These are phyloP conservation scores for Drosophila mimetica DNA, from an alignment of 2,888 invertebrate genomes.

Conservation along the genomic window DNA sequence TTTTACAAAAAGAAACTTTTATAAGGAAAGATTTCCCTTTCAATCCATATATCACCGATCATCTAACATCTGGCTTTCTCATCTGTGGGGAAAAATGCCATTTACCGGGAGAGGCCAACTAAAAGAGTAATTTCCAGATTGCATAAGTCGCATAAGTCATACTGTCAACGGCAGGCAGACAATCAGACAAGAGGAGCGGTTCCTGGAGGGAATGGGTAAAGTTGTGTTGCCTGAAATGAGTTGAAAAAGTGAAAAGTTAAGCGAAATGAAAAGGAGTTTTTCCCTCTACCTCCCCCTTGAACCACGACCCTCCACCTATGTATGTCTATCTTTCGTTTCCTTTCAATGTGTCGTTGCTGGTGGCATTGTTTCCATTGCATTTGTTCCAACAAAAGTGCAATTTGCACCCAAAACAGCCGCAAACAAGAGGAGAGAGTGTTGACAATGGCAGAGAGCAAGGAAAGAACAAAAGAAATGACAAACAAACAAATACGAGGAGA, in stretches of 20 bases:
- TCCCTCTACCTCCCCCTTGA: not conserved
- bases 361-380: constrained; percentile 73
- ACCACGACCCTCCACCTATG: constrained; percentile 11
- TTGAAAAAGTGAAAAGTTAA: constrained; percentile 72
- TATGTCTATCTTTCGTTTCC: constrained; percentile 4
- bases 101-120: constrained; percentile 6
- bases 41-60: not conserved
- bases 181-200: constrained; percentile 33
- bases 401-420: constrained; percentile 76
- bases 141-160: constrained; percentile 68
- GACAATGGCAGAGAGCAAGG: constrained; percentile 61
- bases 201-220: constrained; percentile 14
- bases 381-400: constrained; percentile 80
- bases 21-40: not conserved
- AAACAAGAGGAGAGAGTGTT: constrained; percentile 61
- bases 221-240: constrained; percentile 24
- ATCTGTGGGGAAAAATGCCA: constrained; percentile 6
- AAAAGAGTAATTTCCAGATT: constrained; percentile 61
- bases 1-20: no score
- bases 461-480: constrained; percentile 53
- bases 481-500: constrained; percentile 45
- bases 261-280: constrained; percentile 64
- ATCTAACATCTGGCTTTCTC: constrained; percentile 10
- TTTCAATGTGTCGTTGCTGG: constrained; percentile 57
- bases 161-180: constrained; percentile 70